Evolutionary conservation across 2,888 invertebrate genomes (phyloP), one percentile per base, ranked within the genome.

Genomic region (Cremastobaeus sp.): DNA sequence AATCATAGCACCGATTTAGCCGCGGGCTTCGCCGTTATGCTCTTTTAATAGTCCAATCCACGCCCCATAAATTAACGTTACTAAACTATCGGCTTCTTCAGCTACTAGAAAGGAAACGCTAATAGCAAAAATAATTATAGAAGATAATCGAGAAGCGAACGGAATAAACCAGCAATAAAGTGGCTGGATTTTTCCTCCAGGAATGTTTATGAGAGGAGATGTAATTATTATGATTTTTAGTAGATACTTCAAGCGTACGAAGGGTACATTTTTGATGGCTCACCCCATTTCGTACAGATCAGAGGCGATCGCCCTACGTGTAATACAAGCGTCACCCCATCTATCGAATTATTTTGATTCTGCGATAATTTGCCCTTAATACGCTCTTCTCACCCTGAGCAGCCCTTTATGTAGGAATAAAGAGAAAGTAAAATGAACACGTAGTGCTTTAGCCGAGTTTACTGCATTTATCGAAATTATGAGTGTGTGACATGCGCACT

Each of bases 321-420:
- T 79, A 81, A 79, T 78, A 77, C 79, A 68, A 65, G 71, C 79
- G 78, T 77, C 81, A 77, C 81, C 83, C 82, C 73, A 81, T 78
- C 81, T 79, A 83, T 84, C 85, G 86, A 86, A 86, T 86, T 86
- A 86, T 86, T 86, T 85, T 86, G 84, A 86, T 86, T 86, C 84
- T 81, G 76, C 78, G 87, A 86, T 86, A 86, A 87, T 86, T 86
- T 85, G 81, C 81, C 84, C 83, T 82, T 84, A 84, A 86, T 82
- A 80, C 81, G 79, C 59, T 75, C 72, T 79, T 78, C 78, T 74
- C 77, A 37, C 75, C 76, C 68, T 65, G 55, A 59, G 52, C 62
- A 76, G 62, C 68, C 68, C 64, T 66, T 74, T 69, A 50, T 79
- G 70, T 60, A 64, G 66, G 55, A 55, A 21, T 52, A 60, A 57